Base-by-base conservation (phyloP, 2,888 invertebrate species). In the Bellardia pandia region DNA sequence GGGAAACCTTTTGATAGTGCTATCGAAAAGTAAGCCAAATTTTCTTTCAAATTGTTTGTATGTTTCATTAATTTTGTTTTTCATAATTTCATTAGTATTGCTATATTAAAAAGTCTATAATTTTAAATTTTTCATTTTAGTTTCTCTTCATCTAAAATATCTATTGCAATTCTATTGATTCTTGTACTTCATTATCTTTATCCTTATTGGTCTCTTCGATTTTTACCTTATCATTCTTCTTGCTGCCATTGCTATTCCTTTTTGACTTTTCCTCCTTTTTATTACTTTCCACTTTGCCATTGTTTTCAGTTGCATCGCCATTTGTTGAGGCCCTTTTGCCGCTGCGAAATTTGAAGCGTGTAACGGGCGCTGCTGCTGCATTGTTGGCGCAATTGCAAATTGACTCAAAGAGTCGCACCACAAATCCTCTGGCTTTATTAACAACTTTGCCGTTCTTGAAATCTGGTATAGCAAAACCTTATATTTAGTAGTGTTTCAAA, bases 351-450 rank as follows among this genome's bases (percentile, higher is more conserved):
- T 92, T 92, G 64, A 92, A 91, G 14, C 93, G 92, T 56, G 92
- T 91, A 3, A 95, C 95, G 60, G 95, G 95, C 11, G 95, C 93
- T 9, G 95, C 93, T 7, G 95, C 93, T 5, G 94, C 95, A 30
- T 95, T 95, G 90, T 95, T 95, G 85, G 95, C 95, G 90, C 95
- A 95, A 93, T 95, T 95, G 93, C 95, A 95, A 68, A 95, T 94
- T 7, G 95, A 95, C 91, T 95, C 95, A 90, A 95, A 95, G 91
- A 95, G 94, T 86, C 95, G 94, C 74, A 95, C 94, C 13, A 95
- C 95, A 90, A 95, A 95, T 56, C 95, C 95, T 56, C 95, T 94
- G 42, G 95, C 95, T 30, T 95, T 94, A 88, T 93, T 93, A 2
- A 95, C 95, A 84, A 95, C 93, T 88, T 95, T 94, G 88, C 92